Evolutionary conservation across 1,140 invertebrate genomes (phyloP), one percentile per base, ranked within the genome.

Genomic region (Lucilia cuprina): DNA sequence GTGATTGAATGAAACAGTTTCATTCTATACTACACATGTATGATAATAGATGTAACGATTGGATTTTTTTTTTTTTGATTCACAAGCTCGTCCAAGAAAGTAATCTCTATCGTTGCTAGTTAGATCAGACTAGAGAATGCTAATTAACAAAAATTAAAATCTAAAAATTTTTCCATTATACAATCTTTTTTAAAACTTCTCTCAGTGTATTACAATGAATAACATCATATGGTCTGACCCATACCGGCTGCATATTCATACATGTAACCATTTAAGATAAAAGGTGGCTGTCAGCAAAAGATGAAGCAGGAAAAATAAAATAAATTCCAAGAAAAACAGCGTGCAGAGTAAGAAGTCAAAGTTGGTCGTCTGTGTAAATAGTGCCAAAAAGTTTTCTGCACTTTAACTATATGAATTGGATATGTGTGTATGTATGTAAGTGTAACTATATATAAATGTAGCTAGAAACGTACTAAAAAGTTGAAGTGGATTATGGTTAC

Each of bases 351-450:
- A 21, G 19, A 49, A 80, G 77, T 49, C 77, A 80, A 80, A 80
- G 77, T 80, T 80, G 77, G 77, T 50, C 41, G 77, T 49, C 77
- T 80, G 47, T 21, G 47, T 80, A 80, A 49, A 47, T 50, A 70
- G 41, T 80, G 77, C 47, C 41, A 49, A 80, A 80, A 80, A 49
- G 19, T 80, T 80, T 80, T 80, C 77, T 70, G 65, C 65, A 70
- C 60, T 70, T 70, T 70, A 70, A 70, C 65, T 21, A 25, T 70
- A 12, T 70, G 14, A 60, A 60, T 70, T 25, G 0, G 7, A 12
- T 70, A 10, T 70, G 65, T 70, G 19, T 70, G 0, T 70, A 21
- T 25, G 65, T 70, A 21, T 70, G 55, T 5, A 30, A 30, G 25
- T 2, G 25, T 30, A 30, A 30, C 25, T 30, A 30, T 65, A 17